phyloP scores from a whole-genome alignment of 2,888 invertebrate genomes.

The Himalopsyche kuldschensis region DNA sequence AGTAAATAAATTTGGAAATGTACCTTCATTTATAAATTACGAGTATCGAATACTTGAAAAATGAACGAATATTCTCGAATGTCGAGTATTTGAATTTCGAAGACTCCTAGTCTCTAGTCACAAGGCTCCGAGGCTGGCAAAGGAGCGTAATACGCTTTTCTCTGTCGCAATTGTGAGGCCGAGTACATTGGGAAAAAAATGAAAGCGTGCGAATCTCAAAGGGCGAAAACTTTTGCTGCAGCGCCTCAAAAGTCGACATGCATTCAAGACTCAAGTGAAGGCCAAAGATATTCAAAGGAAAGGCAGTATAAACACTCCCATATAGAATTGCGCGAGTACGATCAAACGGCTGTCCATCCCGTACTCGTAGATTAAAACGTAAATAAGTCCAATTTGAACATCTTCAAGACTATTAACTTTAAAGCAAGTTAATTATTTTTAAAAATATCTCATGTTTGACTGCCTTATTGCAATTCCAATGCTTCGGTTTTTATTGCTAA shows the following conservation, averaged over 20 bases:
- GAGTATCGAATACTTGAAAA: too few relatives aligned
- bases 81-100: too few relatives aligned
- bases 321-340: neutral
- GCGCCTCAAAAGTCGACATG: neutral
- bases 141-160: neutral
- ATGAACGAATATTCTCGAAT: too few relatives aligned
- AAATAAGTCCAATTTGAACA: neutral
- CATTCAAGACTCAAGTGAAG: conserved; percentile 20
- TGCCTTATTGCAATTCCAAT: too few relatives aligned
- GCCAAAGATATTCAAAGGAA: conserved; percentile 21
- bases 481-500: too few relatives aligned
- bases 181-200: neutral
- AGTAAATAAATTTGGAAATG: too few relatives aligned
- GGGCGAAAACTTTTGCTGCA: conserved; percentile 12
- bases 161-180: neutral
- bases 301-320: neutral
- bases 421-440: too few relatives aligned
- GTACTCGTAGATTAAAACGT: neutral
- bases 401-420: too few relatives aligned
- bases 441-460: too few relatives aligned
- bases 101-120: too few relatives aligned
- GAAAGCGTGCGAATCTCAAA: conserved; percentile 22
- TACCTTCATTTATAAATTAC: too few relatives aligned
- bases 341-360: neutral
- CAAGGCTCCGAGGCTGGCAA: neutral